These are phyloP conservation scores for Parasteatoda lunata DNA, from an alignment of 2,888 invertebrate genomes.

Conservation along the genomic window DNA sequence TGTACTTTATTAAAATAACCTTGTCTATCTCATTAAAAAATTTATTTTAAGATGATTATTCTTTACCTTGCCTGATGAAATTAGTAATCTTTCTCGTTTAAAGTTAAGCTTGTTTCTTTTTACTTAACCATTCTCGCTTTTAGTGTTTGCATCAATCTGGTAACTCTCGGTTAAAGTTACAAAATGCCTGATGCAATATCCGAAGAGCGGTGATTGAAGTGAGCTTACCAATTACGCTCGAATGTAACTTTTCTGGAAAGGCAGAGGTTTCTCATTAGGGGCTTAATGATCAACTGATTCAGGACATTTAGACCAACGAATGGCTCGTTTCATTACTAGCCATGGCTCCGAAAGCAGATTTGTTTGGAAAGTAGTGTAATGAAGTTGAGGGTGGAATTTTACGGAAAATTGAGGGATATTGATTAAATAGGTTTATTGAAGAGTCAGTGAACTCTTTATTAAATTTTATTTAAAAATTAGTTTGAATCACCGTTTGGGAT, in stretches of 20 bases:
- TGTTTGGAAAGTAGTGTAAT: conserved; percentile 29
- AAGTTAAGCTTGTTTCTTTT: not conserved
- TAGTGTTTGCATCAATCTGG: not conserved
- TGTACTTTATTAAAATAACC: no score
- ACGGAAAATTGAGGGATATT: no score
- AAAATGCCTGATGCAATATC: conserved; percentile 19
- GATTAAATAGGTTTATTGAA: no score
- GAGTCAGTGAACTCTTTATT: no score
- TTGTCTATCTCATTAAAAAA: no score
- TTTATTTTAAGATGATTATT: no score
- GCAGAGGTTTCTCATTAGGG: conserved; percentile 32
- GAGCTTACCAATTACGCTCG: conserved; percentile 36
- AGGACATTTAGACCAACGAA: conserved; percentile 22
- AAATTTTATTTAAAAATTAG: no score
- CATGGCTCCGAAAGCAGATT: conserved; percentile 31
- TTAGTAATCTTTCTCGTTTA: no score
- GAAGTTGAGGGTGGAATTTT: conserved; percentile 18
- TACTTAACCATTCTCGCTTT: not conserved
- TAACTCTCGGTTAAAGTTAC: not conserved
- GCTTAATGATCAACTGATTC: conserved; percentile 44
- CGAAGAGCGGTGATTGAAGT: conserved; percentile 27
- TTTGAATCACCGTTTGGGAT: no score
- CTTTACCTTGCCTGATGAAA: no score
- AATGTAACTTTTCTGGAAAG: conserved; percentile 16
- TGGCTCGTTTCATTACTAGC: conserved; percentile 29